Base-by-base conservation (phyloP, 2,113 vertebrate species). In the Sus scrofa region DNA sequence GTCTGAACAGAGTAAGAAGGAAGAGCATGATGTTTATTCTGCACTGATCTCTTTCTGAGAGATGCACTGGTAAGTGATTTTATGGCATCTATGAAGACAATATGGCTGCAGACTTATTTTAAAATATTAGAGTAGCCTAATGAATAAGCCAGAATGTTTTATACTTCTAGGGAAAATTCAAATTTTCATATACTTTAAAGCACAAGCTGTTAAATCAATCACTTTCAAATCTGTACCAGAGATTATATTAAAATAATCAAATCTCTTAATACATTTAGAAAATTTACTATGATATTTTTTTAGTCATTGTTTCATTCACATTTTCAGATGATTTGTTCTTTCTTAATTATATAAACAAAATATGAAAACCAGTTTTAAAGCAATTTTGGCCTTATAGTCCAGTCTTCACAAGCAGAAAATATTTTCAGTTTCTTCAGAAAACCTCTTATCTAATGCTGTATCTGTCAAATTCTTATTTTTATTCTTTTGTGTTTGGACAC, bases 401-500 rank as follows among this genome's bases (percentile, higher is more conserved):
- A 11, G 22, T 74, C 18, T 92, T 92, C 30, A 83, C 19, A 78
- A 77, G 62, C 22, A 94, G 70, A 81, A 91, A 95, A 60, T 34
- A 26, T 93, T 97, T 96, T 14, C 54, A 67, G 56, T 81, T 60
- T 81, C 93, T 91, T 91, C 44, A 37, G 75, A 84, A 77, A 87
- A 89, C 62, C 18, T 93, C 91, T 86, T 34, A 12, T 30, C 0
- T 95, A 37, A 93, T 67, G 34, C 78, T 60, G n/a, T 34, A 22
- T 95, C 77, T 91, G 79, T 94, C 74, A 94, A 95, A 95, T 95
- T 95, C 20, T 54, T 97, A 24, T 34, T 91, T 60, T 97, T 97
- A 19, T 92, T 86, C n/a, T 88, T 95, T 97, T 96, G 97, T 97
- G 87, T 96, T 97, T 94, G 78, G 94, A 97, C 92, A 97, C 95